Evolutionary conservation across 2,797 vertebrate species (phyloP), one percentile per base, ranked within the genome.

Genomic region (Sciaenops ocellatus): DNA sequence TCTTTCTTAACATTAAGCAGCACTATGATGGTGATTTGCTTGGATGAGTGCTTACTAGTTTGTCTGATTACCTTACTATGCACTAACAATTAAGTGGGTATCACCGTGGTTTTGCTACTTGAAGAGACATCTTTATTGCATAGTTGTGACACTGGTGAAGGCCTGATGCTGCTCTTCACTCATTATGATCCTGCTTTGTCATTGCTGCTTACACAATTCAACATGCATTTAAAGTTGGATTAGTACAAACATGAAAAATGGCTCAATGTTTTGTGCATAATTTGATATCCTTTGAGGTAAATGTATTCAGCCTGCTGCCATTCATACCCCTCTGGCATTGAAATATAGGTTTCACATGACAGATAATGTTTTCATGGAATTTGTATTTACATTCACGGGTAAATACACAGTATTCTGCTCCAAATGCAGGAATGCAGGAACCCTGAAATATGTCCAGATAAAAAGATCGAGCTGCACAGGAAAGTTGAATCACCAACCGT

Each of bases 371-470:
- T 50, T 48, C 6, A 15, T 44, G 8, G 47, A 64, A 67, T 55
- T n/a, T 46, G 12, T 18, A 30, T 80, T 56, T 47, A 20, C 7
- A 71, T 69, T 38, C 28, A 2, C 0, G 5, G 34, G 26, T 51
- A 34, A 61, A 64, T 52, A 48, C 4, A 7, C 18, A 61, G 30
- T 11, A 20, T 22, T 63, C 10, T 46, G 17, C 12, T 71, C 6
- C 10, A 48, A 17, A 52, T 66, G 52, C 41, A 20, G 46, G 20
- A 52, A 70, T 26, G 5, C n/a, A 46, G n/a, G n/a, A 34, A 8
- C 18, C n/a, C 9, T 64, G 8, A 8, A 52, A 73, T 46, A 54
- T 59, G 30, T 56, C 24, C 44, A 59, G 50, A 66, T 75, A 60
- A 41, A 42, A 46, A 51, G 18, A 34, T 6, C 0, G 22, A 41